Evolutionary conservation across 2,113 vertebrate genomes (phyloP).

Genomic region (Genyomyrus donnyi): DNA sequence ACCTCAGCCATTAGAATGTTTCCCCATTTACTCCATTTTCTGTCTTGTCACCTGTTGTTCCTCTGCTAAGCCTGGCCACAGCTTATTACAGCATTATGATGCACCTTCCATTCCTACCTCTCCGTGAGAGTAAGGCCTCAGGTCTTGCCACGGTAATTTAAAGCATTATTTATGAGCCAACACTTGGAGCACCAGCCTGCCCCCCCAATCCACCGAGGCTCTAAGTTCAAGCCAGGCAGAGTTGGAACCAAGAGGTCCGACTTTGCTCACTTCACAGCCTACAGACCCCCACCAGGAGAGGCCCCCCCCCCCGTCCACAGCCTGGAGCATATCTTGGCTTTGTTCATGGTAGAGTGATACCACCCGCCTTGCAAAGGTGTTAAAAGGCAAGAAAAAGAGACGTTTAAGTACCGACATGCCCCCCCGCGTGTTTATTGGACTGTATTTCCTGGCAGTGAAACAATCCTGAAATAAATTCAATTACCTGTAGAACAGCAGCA

Average conservation of each 20-base stretch:
- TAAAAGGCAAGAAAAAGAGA: constrained; percentile 17
- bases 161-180: neutral
- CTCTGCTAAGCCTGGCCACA: neutral
- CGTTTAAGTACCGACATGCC: constrained; percentile 36
- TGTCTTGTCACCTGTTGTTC: neutral
- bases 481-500: constrained; percentile 39
- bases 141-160: neutral
- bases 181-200: neutral
- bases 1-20: neutral
- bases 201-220: neutral
- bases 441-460: constrained; percentile 38
- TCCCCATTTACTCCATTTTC: neutral
- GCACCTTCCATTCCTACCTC: neutral
- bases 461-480: constrained; percentile 48
- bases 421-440: constrained; percentile 34
- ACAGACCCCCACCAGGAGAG: neutral
- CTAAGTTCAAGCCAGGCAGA: neutral
- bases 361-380: constrained; percentile 33
- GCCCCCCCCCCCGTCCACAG: neutral
- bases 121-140: neutral
- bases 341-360: neutral
- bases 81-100: neutral
- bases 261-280: neutral
- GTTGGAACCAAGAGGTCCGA: neutral
- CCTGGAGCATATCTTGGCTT: neutral